These are phyloP conservation scores for Austrolebias charrua DNA, from an alignment of 2,797 vertebrate species.

Conservation along the genomic window DNA sequence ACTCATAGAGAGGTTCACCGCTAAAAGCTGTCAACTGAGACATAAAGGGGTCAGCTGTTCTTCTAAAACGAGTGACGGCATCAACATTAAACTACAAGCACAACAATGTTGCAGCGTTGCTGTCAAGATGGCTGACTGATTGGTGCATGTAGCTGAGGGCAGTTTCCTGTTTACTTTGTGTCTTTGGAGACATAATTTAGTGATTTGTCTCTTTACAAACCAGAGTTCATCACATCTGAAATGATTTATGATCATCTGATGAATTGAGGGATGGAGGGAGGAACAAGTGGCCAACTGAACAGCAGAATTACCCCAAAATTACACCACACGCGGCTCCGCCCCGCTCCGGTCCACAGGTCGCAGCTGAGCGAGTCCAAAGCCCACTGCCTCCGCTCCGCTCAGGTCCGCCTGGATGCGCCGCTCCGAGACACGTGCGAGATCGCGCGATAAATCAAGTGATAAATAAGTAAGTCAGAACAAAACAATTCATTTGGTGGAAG, in stretches of 20 bases:
- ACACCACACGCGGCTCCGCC: too few relatives aligned
- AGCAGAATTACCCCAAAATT: too few relatives aligned
- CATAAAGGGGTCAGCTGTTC: slow-evolving; percentile 14
- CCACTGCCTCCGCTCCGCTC: too few relatives aligned
- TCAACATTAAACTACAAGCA: slow-evolving; percentile 3
- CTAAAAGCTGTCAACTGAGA: slow-evolving; percentile 12
- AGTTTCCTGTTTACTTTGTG: slow-evolving; percentile 1
- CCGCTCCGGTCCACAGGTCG: too few relatives aligned
- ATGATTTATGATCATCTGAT: background rate
- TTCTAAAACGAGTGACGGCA: slow-evolving; percentile 28
- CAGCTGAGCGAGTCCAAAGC: too few relatives aligned
- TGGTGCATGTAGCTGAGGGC: background rate
- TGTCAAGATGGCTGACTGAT: background rate
- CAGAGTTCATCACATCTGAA: background rate
- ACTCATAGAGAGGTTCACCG: slow-evolving; percentile 13
- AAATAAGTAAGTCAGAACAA: too few relatives aligned
- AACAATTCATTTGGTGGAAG: too few relatives aligned
- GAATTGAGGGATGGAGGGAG: background rate
- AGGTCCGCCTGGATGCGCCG: too few relatives aligned
- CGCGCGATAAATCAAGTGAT: too few relatives aligned
- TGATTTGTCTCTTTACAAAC: slow-evolving; percentile 5
- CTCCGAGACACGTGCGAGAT: too few relatives aligned
- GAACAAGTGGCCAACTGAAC: background rate
- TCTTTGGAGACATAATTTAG: background rate
- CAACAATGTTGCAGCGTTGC: background rate